Conservation (phyloP, 2,888 invertebrate species). For the Drosophila melanosoma region DNA sequence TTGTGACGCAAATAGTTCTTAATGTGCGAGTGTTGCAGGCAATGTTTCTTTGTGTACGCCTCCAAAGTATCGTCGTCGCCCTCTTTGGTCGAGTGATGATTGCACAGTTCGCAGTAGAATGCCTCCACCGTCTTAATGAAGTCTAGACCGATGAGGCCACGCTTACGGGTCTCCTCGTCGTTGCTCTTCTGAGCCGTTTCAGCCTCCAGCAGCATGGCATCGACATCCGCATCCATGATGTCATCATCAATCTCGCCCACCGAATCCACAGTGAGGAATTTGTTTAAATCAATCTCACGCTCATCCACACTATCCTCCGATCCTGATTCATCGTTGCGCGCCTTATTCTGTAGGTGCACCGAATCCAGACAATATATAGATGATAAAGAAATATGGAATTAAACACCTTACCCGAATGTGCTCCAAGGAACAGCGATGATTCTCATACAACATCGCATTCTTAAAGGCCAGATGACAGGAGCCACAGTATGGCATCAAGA, state of each 20-base stretch:
- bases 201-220: constrained; percentile 85
- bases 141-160: constrained; percentile 91
- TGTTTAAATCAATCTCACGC: constrained; percentile 91
- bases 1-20: constrained; percentile 91
- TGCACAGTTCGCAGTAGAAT: constrained; percentile 92
- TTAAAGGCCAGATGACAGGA: constrained; percentile 91
- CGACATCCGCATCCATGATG: constrained; percentile 86
- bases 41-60: constrained; percentile 89
- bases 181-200: constrained; percentile 87
- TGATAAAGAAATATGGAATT: background rate
- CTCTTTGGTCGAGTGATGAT: constrained; percentile 89
- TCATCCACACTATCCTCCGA: constrained; percentile 89
- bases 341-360: constrained; percentile 86
- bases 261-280: constrained; percentile 95
- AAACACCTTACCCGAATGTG: constrained; percentile 89
- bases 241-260: constrained; percentile 91
- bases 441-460: constrained; percentile 94
- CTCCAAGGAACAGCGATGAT: constrained; percentile 92
- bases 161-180: constrained; percentile 87
- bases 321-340: constrained; percentile 86
- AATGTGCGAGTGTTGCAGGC: constrained; percentile 90
- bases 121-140: constrained; percentile 92
- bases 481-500: constrained; percentile 92
- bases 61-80: constrained; percentile 87
- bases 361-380: constrained; percentile 6